A percentile compares a stretch with the other conserved stretches of the same genome.
These are phyloP conservation scores for Ennomos quercinarius DNA, from an alignment of 2,888 invertebrate species.

Conservation along the genomic window DNA sequence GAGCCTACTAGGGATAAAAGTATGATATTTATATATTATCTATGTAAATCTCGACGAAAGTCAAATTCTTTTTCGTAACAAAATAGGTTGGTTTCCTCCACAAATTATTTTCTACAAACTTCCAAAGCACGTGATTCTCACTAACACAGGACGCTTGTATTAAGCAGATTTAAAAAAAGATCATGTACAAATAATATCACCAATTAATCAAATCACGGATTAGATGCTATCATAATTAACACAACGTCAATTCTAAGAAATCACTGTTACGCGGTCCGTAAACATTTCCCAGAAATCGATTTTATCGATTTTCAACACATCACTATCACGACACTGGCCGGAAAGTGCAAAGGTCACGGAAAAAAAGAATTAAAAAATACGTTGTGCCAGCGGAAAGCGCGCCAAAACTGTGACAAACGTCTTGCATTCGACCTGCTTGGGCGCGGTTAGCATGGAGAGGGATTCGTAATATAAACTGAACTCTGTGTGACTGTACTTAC, in stretches of 20 bases:
- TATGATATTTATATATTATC: no score
- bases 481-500: neutral
- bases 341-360: conserved; percentile 5
- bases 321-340: conserved; percentile 20
- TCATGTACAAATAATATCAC: conserved; percentile 21
- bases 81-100: no score
- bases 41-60: no score
- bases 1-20: no score
- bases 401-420: conserved; percentile 38
- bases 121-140: neutral
- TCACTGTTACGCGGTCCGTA: conserved; percentile 2
- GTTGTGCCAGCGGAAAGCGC: conserved; percentile 37
- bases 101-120: neutral
- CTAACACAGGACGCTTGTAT: no score
- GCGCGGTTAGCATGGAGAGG: conserved; percentile 34
- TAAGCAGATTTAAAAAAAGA: conserved; percentile 3
- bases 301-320: conserved; percentile 18
- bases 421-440: conserved; percentile 20
- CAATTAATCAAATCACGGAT: conserved; percentile 25
- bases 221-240: conserved; percentile 21
- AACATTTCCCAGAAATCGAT: conserved; percentile 27
- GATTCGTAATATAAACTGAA: conserved; percentile 23
- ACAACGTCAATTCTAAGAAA: conserved; percentile 11
- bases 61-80: no score
- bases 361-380: conserved; percentile 32